A percentile compares a stretch with the other conserved stretches of the same genome.
Conservation (phyloP, 2,113 vertebrate species). For the Heloderma charlesbogerti region DNA sequence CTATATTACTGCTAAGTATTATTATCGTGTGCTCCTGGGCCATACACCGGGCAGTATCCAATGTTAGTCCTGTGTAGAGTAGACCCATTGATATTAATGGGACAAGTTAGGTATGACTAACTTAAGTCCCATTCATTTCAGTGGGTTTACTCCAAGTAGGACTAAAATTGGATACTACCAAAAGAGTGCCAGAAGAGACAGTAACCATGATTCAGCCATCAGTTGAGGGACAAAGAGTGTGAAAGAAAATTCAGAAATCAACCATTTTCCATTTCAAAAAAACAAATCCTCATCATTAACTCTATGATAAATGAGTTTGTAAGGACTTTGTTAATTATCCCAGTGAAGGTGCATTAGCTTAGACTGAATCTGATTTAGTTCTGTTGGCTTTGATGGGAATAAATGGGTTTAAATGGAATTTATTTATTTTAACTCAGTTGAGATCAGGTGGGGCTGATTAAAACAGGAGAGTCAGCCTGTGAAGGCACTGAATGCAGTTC, state of each 20-base stretch:
- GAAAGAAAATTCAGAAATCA: fast-evolving
- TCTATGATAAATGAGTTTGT: fast-evolving
- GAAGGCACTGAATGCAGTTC: too few species aligned
- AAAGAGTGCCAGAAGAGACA: fast-evolving
- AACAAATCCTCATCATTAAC: background rate
- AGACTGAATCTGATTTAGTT: background rate
- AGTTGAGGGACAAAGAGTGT: fast-evolving
- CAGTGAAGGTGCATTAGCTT: background rate
- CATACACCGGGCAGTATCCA: background rate
- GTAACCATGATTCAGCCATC: fast-evolving
- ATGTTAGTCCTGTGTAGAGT: too few species aligned
- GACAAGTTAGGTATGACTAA: too few species aligned
- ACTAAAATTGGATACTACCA: too few species aligned
- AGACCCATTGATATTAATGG: too few species aligned
- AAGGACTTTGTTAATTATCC: fast-evolving
- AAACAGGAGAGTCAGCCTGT: background rate
- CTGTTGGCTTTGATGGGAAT: background rate
- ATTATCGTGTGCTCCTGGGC: background rate
- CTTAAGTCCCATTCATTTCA: too few species aligned
- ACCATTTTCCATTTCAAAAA: background rate
- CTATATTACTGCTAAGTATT: background rate
- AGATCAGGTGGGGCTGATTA: background rate
- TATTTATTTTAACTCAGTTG: background rate
- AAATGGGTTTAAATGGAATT: background rate
- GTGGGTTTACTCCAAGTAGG: too few species aligned